Base-by-base conservation (phyloP, 1,140 invertebrate species). In the Zaprionus gabonicus region DNA sequence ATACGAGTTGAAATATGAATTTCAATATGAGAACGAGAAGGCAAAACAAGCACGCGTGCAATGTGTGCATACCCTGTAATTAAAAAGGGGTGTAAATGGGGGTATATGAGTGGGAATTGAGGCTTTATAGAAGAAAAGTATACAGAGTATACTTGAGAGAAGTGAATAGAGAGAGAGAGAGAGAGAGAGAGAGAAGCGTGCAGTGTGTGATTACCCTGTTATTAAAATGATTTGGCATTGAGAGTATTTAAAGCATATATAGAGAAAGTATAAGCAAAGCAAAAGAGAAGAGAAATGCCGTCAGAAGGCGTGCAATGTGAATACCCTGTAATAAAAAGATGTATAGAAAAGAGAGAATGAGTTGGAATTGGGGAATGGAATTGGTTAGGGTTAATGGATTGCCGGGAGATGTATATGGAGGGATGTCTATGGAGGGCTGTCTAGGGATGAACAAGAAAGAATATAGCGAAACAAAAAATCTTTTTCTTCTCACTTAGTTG, bases 1-100 rank as follows among this genome's bases (percentile, higher is more conserved):
- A 59, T 69, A 38, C n/a, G 41, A 46, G 38, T 60, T 4, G n/a
- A 53, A 51, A 60, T 59, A 65, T 53, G 49, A 66, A 62, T 69
- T n/a, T 67, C 25, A 53, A 38, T 68, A 27, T 68, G 25, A 34
- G 44, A 55, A 44, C 59, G 64, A 34, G 31, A 10, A 34, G 31
- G 31, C 36, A 53, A 58, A 27, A 13, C 20, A 41, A 69, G 66
- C 71, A 63, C 71, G 66, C 71, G 66, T 67, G 71, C 68, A 70
- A 73, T 72, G 55, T 70, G 58, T 56, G n/a, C 67, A 53, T 28
- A 56, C 51, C 56, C 71, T 46, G 41, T 20, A 46, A 46, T 46
- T 46, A 17, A 46, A 46, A 17, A 34, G 31, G 3, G 7, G n/a
- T 6, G 0, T 2, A 7, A 2, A 0, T 3, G n/a, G 38, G 6